Evolutionary conservation across 2,888 invertebrate genomes (phyloP).

Genomic region (Euplagia quadripunctaria): DNA sequence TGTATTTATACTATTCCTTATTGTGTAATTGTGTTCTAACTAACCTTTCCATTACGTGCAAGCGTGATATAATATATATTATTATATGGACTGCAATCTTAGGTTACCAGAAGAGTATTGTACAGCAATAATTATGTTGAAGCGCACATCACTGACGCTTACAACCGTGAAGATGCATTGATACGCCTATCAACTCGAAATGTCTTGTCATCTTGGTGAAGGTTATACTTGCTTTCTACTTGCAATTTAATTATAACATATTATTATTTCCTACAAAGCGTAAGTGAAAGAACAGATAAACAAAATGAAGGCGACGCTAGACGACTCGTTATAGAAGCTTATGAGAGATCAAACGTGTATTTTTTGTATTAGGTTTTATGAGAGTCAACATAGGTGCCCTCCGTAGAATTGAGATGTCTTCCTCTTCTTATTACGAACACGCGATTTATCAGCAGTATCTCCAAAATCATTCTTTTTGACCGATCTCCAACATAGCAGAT

Average conservation of each 20-base stretch:
- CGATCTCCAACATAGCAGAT: too few species aligned
- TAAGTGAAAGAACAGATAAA: background rate
- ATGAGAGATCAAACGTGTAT: background rate
- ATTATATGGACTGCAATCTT: slow-evolving; percentile 34
- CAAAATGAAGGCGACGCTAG: background rate
- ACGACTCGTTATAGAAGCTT: background rate
- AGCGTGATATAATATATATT: background rate
- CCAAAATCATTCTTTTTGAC: too few species aligned
- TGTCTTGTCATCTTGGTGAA: slow-evolving; percentile 36
- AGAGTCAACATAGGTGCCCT: background rate
- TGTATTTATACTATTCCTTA: background rate
- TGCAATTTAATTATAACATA: slow-evolving; percentile 4
- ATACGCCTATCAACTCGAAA: slow-evolving; percentile 58
- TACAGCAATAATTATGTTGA: slow-evolving; percentile 59
- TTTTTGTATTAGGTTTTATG: background rate
- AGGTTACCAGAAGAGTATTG: slow-evolving; percentile 43
- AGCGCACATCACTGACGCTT: slow-evolving; percentile 55
- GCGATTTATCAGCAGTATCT: too few species aligned
- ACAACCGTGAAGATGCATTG: slow-evolving; percentile 59
- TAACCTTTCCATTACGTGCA: slow-evolving; percentile 8
- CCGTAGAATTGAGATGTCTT: background rate
- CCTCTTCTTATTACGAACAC: too few species aligned
- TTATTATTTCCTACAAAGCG: background rate
- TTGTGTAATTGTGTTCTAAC: background rate
- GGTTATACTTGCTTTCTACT: slow-evolving; percentile 11